phyloP scores from a whole-genome alignment of 2,797 vertebrate species.

The Graptemys geographica region DNA sequence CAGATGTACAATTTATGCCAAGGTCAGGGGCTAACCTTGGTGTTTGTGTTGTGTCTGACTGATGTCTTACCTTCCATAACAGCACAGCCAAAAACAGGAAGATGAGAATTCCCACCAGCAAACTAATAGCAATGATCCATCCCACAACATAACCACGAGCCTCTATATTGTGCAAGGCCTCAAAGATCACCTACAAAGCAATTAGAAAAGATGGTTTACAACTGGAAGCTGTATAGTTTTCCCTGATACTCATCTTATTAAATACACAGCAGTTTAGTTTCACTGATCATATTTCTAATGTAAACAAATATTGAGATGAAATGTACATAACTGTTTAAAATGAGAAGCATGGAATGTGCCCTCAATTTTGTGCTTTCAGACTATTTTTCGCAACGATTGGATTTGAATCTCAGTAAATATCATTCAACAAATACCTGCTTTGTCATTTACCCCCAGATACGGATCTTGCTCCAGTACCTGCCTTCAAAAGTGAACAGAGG shows the following conservation, averaged over 20 bases:
- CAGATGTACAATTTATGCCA: background rate
- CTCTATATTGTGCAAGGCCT: slow-evolving; percentile 98
- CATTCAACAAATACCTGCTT: background rate
- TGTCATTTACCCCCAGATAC: background rate
- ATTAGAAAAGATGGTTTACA: slow-evolving; percentile 29
- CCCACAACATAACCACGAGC: slow-evolving; percentile 97
- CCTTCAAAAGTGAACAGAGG: background rate
- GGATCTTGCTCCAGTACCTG: background rate
- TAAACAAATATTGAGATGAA: background rate
- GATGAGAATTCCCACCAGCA: slow-evolving; percentile 98
- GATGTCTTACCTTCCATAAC: slow-evolving; percentile 95
- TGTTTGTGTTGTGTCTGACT: slow-evolving; percentile 29
- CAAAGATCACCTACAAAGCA: slow-evolving; percentile 94
- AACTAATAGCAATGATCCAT: slow-evolving; percentile 99
- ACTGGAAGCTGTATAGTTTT: slow-evolving; percentile 30
- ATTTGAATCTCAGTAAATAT: background rate
- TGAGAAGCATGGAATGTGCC: slow-evolving; percentile 6
- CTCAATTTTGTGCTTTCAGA: slow-evolving; percentile 15
- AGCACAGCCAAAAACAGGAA: slow-evolving; percentile 96
- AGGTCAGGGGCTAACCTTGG: background rate
- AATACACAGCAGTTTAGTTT: slow-evolving; percentile 40
- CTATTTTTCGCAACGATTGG: slow-evolving; percentile 28
- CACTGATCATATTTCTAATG: slow-evolving; percentile 44
- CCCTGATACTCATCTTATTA: slow-evolving; percentile 29
- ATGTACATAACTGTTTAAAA: background rate